phyloP scores from a whole-genome alignment of 2,113 vertebrate species.

The Hemicordylus capensis region DNA sequence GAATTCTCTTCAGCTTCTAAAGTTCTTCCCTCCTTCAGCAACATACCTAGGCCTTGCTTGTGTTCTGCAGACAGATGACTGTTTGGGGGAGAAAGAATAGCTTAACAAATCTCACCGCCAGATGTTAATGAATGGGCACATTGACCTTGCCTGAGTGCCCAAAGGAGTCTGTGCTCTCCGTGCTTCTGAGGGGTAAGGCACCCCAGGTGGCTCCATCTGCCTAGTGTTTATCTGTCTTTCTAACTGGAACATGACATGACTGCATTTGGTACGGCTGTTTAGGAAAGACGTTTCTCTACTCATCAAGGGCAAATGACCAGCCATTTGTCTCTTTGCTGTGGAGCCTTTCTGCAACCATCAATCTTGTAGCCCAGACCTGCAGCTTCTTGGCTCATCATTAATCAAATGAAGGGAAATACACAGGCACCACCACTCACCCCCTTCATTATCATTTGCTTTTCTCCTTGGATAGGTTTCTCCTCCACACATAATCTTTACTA shows the following conservation, averaged over 20 bases:
- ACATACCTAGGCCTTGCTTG: conserved; percentile 10
- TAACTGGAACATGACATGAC: conserved; percentile 66
- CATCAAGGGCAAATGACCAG: conserved; percentile 79
- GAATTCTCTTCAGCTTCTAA: conserved; percentile 63
- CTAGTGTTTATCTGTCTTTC: conserved; percentile 72
- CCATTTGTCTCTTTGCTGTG: conserved; percentile 80
- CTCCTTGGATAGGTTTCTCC: conserved; percentile 3
- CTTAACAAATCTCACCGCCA: conserved; percentile 69
- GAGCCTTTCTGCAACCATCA: conserved; percentile 79
- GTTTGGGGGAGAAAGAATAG: conserved; percentile 49
- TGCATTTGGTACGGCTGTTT: conserved; percentile 63
- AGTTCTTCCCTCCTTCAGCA: conserved; percentile 39
- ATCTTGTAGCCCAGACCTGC: conserved; percentile 72
- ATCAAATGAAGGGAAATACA: conserved; percentile 64
- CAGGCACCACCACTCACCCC: conserved; percentile 38
- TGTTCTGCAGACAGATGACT: conserved; percentile 71
- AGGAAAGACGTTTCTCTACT: conserved; percentile 80
- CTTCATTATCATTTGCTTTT: conserved; percentile 44
- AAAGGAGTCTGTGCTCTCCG: conserved; percentile 71
- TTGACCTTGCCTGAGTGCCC: conserved; percentile 64
- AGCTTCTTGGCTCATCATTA: conserved; percentile 67
- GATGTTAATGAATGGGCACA: conserved; percentile 75
- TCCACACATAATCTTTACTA: conserved; percentile 4
- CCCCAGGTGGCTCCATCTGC: conserved; percentile 65
- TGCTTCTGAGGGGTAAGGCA: conserved; percentile 71